Percentiles rank a stretch among this genome's conserved stretches.
Conservation (phyloP, 2,888 invertebrate genomes). For the Galerucella calmariensis region DNA sequence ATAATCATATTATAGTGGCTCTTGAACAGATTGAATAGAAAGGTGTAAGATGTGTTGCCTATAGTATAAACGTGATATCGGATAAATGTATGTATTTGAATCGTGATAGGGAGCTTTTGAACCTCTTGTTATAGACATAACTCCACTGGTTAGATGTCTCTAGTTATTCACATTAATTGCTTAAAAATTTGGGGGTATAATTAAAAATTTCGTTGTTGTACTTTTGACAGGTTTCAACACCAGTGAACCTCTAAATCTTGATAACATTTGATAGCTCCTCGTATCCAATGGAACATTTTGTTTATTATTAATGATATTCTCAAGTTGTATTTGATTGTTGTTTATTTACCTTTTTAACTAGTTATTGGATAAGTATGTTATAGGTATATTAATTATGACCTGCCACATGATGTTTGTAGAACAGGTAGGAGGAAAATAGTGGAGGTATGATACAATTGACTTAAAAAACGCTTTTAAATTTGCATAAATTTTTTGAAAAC, state of each 20-base stretch:
- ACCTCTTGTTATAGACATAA: no score
- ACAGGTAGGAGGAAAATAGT: constrained; percentile 17
- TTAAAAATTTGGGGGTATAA: no score
- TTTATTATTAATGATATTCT: background rate
- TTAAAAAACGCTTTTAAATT: constrained; percentile 10
- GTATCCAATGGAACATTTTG: background rate
- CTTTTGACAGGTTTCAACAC: background rate
- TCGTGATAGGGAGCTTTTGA: no score
- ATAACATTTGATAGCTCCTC: background rate
- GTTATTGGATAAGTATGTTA: constrained; percentile 6
- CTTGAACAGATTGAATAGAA: background rate
- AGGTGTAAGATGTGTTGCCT: background rate
- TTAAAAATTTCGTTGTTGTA: background rate
- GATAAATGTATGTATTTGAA: no score
- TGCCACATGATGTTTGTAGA: constrained; percentile 20
- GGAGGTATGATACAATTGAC: constrained; percentile 24
- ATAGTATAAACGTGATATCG: background rate
- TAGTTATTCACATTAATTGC: no score
- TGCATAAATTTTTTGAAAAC: constrained; percentile 2
- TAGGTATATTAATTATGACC: constrained; percentile 8
- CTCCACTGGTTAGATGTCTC: no score
- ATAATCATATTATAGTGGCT: background rate
- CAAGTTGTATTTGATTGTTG: constrained; percentile 8
- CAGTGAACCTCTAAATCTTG: background rate
- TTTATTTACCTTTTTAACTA: constrained; percentile 10